Base-by-base conservation (phyloP, 2,888 invertebrate species). In the Abscondita cerata region DNA sequence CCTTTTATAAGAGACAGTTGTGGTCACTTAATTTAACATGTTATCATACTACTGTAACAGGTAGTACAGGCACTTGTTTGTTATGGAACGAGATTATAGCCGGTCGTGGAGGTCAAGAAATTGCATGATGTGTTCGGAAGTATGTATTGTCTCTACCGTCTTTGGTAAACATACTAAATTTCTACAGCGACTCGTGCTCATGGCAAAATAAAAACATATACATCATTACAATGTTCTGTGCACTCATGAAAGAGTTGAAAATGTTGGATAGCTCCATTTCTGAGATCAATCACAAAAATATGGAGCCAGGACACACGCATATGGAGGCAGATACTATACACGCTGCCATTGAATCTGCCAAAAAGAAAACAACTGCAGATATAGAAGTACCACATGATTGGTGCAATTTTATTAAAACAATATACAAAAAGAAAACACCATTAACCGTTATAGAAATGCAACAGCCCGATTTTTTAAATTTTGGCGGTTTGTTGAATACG, bases 321-420 rank as follows among this genome's bases (percentile, higher is more conserved):
- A 62, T 65, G 59, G 59, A 63, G 46, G 65, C 62, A 5, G 56
- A 65, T 19, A 55, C 56, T n/a, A 65, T 63, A 13, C 65, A 63
- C 54, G 59, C 65, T 11, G 38, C 56, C 11, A 62, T 62, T 31
- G 59, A 65, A 56, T 56, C 46, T 50, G 38, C 33, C 25, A 65
- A 59, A 31, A 64, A 62, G 36, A 46, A 25, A 38, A 59, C 46
- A 36, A 50, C 36, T 19, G 40, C 12, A 11, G 25, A 41, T 36
- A 56, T 51, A 33, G 44, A 54, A 20, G 19, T 64, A 6, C 52
- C 52, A 12, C 40, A 18, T 18, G 59, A 55, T 25, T 60, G 60
- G 55, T n/a, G 50, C 19, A 64, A 47, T 56, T 52, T 47, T 18
- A 46, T 53, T 9, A 16, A 20, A 19, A 33, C 8, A 13, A 51